These are phyloP conservation scores for Leptatherina wallacei DNA, from an alignment of 2,797 vertebrate species.

Conservation along the genomic window DNA sequence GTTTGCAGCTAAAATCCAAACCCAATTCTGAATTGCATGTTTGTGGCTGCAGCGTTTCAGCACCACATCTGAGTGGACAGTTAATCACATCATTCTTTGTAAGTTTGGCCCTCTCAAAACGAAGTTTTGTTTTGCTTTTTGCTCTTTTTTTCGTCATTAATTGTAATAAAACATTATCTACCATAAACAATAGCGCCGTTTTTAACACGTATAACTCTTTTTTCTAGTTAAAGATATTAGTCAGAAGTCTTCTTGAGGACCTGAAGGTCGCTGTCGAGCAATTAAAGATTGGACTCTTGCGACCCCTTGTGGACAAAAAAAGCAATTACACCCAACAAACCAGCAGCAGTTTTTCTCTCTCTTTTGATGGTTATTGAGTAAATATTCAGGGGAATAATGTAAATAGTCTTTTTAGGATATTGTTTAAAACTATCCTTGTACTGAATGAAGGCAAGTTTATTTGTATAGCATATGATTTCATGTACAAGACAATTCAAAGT, in stretches of 20 bases:
- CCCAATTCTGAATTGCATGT: neutral
- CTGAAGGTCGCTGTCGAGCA: rapidly evolving
- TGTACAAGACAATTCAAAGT: no score
- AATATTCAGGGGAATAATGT: no score
- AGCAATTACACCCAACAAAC: neutral
- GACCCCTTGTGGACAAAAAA: constrained; percentile 51
- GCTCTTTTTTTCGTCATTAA: neutral
- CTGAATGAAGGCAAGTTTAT: no score
- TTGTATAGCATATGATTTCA: no score
- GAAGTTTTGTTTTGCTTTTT: neutral
- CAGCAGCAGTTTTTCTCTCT: no score
- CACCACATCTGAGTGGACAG: constrained; percentile 69
- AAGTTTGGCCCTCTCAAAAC: rapidly evolving
- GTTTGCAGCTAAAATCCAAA: rapidly evolving
- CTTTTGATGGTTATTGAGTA: no score
- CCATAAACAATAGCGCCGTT: neutral
- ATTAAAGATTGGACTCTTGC: constrained; percentile 6
- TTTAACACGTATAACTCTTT: constrained; percentile 2
- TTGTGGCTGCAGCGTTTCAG: constrained; percentile 56
- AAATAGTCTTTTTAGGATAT: no score
- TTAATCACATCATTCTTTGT: neutral
- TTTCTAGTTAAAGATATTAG: neutral
- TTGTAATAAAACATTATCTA: neutral
- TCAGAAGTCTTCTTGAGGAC: neutral
- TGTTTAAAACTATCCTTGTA: no score